Conservation (phyloP, 2,888 invertebrate genomes). For the Tenthredo notha region DNA sequence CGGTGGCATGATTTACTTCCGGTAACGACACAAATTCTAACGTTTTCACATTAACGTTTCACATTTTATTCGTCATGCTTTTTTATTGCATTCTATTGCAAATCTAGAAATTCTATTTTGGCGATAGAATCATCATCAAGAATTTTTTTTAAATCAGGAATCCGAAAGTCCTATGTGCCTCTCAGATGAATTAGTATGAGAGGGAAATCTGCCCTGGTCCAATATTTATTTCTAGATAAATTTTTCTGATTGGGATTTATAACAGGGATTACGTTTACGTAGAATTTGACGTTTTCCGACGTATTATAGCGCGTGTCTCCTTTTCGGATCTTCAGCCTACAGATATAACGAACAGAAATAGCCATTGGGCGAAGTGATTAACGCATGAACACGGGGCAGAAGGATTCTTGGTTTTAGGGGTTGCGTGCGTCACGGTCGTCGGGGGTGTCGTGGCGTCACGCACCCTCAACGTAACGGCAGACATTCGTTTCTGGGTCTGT, state of each 20-base stretch:
- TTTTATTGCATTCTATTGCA: no score
- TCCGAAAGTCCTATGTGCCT: no score
- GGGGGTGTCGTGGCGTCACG: conserved; percentile 49
- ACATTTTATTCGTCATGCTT: no score
- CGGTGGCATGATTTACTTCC: conserved; percentile 77
- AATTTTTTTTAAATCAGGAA: no score
- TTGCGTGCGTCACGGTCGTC: conserved; percentile 61
- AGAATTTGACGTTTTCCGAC: neutral
- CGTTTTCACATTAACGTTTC: no score
- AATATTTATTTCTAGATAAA: neutral
- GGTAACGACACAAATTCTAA: conserved; percentile 60
- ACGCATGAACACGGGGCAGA: conserved; percentile 27
- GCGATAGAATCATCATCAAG: no score
- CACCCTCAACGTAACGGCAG: conserved; percentile 49
- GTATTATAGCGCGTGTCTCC: neutral
- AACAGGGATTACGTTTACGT: neutral
- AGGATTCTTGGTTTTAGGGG: conserved; percentile 30
- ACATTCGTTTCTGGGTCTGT: conserved; percentile 59
- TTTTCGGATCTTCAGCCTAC: neutral
- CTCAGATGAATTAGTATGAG: no score
- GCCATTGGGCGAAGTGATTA: conserved; percentile 33
- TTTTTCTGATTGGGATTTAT: neutral
- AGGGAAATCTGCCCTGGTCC: neutral
- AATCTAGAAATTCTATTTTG: no score
- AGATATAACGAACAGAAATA: conserved; percentile 7